phyloP scores from a whole-genome alignment of 2,797 vertebrate genomes.

The Sarcoramphus papa region DNA sequence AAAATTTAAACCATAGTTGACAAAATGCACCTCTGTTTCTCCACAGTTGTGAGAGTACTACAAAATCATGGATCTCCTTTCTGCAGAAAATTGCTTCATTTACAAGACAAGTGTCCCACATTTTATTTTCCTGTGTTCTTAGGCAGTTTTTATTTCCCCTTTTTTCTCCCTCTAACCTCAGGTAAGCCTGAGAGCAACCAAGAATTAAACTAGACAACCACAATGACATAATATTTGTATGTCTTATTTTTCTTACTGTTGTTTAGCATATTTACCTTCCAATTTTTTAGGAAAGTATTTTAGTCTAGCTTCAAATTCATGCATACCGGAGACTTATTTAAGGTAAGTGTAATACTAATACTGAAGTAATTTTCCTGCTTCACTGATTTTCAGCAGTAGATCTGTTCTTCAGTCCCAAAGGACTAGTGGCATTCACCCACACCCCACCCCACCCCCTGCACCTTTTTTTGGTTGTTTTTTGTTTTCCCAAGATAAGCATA shows the following conservation, averaged over 20 bases:
- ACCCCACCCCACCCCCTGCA: neutral
- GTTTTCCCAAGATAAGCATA: neutral
- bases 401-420: neutral
- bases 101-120: neutral
- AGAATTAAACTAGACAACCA: neutral
- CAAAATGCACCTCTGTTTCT: neutral
- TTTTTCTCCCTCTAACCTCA: neutral
- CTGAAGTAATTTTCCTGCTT: neutral
- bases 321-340: neutral
- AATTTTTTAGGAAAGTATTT: neutral
- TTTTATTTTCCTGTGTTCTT: neutral
- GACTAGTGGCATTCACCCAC: neutral
- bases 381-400: neutral
- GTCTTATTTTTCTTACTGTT: neutral
- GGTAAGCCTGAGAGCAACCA: neutral
- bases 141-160: neutral
- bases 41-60: neutral
- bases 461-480: neutral
- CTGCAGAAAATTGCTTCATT: neutral
- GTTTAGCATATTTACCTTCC: neutral
- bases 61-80: neutral
- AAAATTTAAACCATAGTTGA: neutral
- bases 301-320: neutral
- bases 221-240: neutral
- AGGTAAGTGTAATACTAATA: neutral